Evolutionary conservation across 2,797 vertebrate genomes (phyloP), one percentile per base, ranked within the genome.

Genomic region (Dicrostonyx torquatus): DNA sequence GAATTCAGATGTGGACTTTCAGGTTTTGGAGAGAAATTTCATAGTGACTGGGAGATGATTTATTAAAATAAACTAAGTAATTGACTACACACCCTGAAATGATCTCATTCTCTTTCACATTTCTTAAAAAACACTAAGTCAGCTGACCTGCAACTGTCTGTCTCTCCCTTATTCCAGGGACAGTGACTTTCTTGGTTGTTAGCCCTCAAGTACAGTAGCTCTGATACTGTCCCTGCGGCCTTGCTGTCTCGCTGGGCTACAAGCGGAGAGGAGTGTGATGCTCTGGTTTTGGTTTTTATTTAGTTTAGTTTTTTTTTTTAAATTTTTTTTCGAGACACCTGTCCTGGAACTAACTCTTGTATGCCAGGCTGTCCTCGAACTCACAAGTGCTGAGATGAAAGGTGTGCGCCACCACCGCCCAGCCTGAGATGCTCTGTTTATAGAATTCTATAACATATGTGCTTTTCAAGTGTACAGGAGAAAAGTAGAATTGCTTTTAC

Each of bases 1-100:
- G 29, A 82, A 79, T 24, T 90, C 68, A 50, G 60, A 89, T 29
- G 89, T 7, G 90, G 92, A 37, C n/a, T 92, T 93, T 80, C 24
- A 75, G 24, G 84, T 92, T 78, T 84, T 62, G 88, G 70, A 89
- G 75, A 88, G 94, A 95, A 86, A 80, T 88, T 93, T 96, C 24
- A 73, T 95, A 66, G 12, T 70, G 43, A 55, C 53, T 82, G 45
- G 70, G 34, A 29, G 91, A 73, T 89, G 43, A 26, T 13, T 94
- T 89, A 86, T 76, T 96, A 90, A 95, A 89, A 43, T 80, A 48
- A 66, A 62, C 75, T 76, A 87, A 83, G 68, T 40, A 94, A 82
- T 86, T 96, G 64, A 72, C 55, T 91, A 62, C 10, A 79, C 11
- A 89, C 11, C 50, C 58, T 88, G 26, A 87, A 70, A 82, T 43